A percentile compares a stretch with the other conserved stretches of the same genome.
phyloP scores from a whole-genome alignment of 92 coral and sea anemone species.

The Montipora capitata region DNA sequence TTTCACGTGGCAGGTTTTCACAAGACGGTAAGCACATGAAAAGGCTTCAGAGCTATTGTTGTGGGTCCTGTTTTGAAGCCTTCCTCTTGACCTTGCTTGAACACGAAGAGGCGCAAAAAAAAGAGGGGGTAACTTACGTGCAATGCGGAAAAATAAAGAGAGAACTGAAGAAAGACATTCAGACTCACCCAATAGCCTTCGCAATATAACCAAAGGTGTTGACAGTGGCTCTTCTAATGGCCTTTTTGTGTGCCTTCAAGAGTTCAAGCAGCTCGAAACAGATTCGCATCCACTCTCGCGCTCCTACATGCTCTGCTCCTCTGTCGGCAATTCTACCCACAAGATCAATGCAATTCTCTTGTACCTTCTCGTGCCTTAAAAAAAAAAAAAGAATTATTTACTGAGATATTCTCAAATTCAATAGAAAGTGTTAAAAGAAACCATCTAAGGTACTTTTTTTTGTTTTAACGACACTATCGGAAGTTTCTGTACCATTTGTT shows the following conservation, averaged over 20 bases:
- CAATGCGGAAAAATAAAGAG: background rate
- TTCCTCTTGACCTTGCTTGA: too few relatives aligned
- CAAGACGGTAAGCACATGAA: too few relatives aligned
- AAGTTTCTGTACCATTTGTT: too few relatives aligned
- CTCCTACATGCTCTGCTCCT: slow-evolving; percentile 99
- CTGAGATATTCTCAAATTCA: too few relatives aligned
- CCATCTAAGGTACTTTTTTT: too few relatives aligned
- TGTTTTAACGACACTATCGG: rapidly evolving
- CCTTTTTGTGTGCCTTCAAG: slow-evolving; percentile 99
- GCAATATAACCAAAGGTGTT: slow-evolving; percentile 99
- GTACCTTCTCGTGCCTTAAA: slow-evolving; percentile 94
- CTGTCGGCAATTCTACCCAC: slow-evolving; percentile 99
- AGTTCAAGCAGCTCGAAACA: slow-evolving; percentile 96
- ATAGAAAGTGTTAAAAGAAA: too few relatives aligned
- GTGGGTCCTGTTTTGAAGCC: too few relatives aligned
- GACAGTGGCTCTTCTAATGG: slow-evolving; percentile 98
- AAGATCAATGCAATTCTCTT: slow-evolving; percentile 98
- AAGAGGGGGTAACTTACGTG: too few relatives aligned
- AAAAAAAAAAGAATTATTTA: background rate
- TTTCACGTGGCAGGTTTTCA: too few relatives aligned
- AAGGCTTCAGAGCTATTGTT: too few relatives aligned
- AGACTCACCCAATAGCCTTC: slow-evolving; percentile 97
- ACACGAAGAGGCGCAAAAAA: too few relatives aligned
- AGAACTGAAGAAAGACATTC: background rate
- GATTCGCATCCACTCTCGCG: slow-evolving; percentile 99